Base-by-base conservation (phyloP, 2,888 invertebrate genomes). In the Stenurella melanura region DNA sequence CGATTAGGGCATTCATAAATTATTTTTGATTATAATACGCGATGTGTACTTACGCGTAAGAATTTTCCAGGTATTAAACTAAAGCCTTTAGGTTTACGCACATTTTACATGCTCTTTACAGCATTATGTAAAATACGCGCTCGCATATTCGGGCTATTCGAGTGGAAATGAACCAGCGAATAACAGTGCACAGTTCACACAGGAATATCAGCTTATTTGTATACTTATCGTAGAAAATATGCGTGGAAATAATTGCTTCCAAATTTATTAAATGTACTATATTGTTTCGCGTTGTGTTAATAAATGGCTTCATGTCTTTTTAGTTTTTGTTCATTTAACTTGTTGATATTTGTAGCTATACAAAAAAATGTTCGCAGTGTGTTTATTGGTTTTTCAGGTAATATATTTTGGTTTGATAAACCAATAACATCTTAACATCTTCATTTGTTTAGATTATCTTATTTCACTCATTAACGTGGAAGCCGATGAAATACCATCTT, bases 21-120 rank as follows among this genome's bases (percentile, higher is more conserved):
- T 76, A 76, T 76, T 64, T 76, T 76, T 75, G 56, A 72, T 72
- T 72, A 70, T 58, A 79, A 73, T 60, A 42, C 61, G 42, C 68
- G 54, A 6, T 34, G 60, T 58, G 19, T 67, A 61, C 21, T 73
- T 77, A 73, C 70, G 79, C 77, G 79, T 73, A 64, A 71, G 75
- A 78, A 73, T 77, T 79, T 79, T 79, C 79, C 79, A 75, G 74
- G 77, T 74, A 74, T 79, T 79, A 77, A 79, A 77, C 79, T 77
- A 67, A 77, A 69, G 67, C 72, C 64, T 70, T 71, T 69, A 64
- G 67, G 75, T 72, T 77, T 75, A 70, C 77, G 73, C 70, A 77
- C 73, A 71, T 79, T 79, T 75, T 72, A 75, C 60, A 75, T 68
- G 73, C 75, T 77, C 50, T 75, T 77, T 73, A 76, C 79, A 74